Evolutionary conservation across 1,140 invertebrate genomes (phyloP).

Genomic region (Rhizoglyphus robini): DNA sequence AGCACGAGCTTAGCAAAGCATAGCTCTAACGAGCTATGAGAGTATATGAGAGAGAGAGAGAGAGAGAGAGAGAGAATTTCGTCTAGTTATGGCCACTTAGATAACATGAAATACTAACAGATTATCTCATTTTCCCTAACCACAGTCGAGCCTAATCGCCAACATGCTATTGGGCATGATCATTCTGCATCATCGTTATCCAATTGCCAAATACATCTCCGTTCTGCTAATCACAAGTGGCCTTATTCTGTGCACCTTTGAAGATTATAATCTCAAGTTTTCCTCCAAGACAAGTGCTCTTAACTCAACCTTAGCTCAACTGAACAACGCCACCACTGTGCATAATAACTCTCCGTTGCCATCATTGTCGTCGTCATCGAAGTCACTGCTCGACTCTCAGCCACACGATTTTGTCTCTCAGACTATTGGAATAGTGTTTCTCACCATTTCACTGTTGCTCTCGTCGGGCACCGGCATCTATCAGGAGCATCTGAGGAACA

Average conservation of each 20-base stretch:
- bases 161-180: slow-evolving; percentile 90
- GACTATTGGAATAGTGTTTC: slow-evolving; percentile 48
- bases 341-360: neutral
- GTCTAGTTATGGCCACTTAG: slow-evolving; percentile 16
- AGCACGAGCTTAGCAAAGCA: neutral
- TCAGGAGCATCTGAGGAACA: slow-evolving; percentile 74
- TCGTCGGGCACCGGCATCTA: slow-evolving; percentile 93
- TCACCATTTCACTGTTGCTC: slow-evolving; percentile 75
- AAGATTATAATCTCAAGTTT: slow-evolving; percentile 50
- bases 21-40: neutral
- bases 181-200: slow-evolving; percentile 71
- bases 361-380: neutral
- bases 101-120: slow-evolving; percentile 23
- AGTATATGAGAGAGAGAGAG: neutral
- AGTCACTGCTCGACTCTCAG: neutral
- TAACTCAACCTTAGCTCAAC: neutral
- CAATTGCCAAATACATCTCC: slow-evolving; percentile 71
- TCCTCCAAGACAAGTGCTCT: no score
- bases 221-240: slow-evolving; percentile 82
- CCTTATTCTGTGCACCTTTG: slow-evolving; percentile 77
- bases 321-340: neutral
- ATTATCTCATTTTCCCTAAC: no score
- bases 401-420: neutral
- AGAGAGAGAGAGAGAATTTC: slow-evolving; percentile 7
- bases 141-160: slow-evolving; percentile 82